Percentiles rank a stretch among this genome's conserved stretches.
Conservation (phyloP, 2,113 vertebrate genomes). For the Nyctereutes procyonoides region DNA sequence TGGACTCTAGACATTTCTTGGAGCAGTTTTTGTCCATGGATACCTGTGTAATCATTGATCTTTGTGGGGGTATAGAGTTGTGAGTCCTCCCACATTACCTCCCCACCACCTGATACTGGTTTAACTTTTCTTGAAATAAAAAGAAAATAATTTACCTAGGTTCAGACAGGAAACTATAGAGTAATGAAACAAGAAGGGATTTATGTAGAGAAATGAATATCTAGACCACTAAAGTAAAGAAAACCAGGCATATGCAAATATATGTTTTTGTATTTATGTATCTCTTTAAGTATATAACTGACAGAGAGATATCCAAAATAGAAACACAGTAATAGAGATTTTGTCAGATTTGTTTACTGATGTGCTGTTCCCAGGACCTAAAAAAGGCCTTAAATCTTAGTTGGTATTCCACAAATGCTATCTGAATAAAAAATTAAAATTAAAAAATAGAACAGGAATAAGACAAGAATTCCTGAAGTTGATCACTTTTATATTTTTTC, state of each 20-base stretch:
- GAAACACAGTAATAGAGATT: neutral
- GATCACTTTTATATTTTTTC: neutral
- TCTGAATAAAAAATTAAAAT: neutral
- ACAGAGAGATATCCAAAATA: neutral
- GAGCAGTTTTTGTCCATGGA: neutral
- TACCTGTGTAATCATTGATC: neutral
- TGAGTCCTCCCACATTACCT: neutral
- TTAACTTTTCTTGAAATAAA: neutral
- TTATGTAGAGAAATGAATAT: neutral
- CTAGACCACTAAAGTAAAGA: neutral
- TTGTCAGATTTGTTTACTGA: neutral
- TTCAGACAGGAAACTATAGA: neutral
- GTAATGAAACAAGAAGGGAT: neutral
- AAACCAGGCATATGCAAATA: neutral
- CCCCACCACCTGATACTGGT: too few species aligned
- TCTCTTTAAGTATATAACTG: neutral
- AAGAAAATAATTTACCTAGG: neutral
- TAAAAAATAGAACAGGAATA: neutral
- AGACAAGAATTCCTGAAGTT: neutral
- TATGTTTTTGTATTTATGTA: neutral
- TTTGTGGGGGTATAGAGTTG: neutral
- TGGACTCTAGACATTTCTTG: neutral
- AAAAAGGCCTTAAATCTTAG: neutral
- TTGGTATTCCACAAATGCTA: neutral
- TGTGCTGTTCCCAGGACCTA: neutral